Evolutionary conservation across 2,888 invertebrate genomes (phyloP).

Genomic region (Sinotaia quadrata): DNA sequence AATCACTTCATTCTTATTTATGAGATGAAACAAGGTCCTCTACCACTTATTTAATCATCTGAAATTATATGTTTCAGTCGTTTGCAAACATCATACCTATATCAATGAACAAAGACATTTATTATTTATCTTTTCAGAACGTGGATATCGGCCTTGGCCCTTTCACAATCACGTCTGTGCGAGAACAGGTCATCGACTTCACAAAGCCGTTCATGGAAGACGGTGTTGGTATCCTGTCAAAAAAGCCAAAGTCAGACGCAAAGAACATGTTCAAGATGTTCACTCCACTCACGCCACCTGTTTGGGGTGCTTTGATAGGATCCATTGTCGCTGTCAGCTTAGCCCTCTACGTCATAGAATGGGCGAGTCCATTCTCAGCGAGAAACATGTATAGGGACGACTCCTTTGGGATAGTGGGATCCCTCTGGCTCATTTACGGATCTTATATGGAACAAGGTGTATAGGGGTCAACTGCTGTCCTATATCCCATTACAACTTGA

Average conservation of each 20-base stretch:
- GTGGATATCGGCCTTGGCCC: conserved; percentile 55
- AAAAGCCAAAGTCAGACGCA: conserved; percentile 42
- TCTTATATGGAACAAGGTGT: conserved; percentile 52
- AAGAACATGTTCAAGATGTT: conserved; percentile 52
- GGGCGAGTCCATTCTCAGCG: conserved; percentile 38
- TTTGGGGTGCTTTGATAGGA: conserved; percentile 48
- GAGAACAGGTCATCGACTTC: conserved; percentile 56
- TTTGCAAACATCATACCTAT: too few relatives aligned
- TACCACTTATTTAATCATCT: too few relatives aligned
- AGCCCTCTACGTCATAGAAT: conserved; percentile 42
- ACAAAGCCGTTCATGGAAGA: conserved; percentile 56
- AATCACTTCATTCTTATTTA: too few relatives aligned
- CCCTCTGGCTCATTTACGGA: conserved; percentile 50
- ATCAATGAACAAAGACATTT: too few relatives aligned
- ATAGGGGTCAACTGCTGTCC: too few relatives aligned
- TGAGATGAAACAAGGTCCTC: too few relatives aligned
- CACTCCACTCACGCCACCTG: conserved; percentile 45
- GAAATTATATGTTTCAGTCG: too few relatives aligned
- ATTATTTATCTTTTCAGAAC: conserved; percentile 42
- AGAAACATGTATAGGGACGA: conserved; percentile 10
- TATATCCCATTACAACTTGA: too few relatives aligned
- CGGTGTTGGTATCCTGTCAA: conserved; percentile 54
- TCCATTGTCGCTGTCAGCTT: conserved; percentile 45
- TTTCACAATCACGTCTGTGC: conserved; percentile 50
- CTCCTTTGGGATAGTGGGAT: conserved; percentile 32